These are phyloP conservation scores for Agriopis leucophaearia DNA, from an alignment of 2,888 invertebrate genomes.

Conservation along the genomic window DNA sequence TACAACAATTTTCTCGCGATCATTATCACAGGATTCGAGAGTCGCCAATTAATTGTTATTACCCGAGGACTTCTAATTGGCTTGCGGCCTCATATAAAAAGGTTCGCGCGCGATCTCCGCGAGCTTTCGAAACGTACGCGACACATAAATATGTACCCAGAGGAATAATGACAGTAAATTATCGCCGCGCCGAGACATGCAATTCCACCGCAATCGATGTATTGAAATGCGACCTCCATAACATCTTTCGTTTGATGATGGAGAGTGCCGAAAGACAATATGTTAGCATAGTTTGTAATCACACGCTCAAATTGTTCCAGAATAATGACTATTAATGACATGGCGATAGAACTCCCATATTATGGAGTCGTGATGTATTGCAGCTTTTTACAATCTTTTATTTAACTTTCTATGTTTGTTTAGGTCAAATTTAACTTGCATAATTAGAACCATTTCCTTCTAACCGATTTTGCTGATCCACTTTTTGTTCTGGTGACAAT, in stretches of 20 bases:
- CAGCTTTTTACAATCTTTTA: no score
- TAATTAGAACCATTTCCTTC: no score
- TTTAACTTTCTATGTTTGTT: no score
- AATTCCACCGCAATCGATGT: constrained; percentile 69
- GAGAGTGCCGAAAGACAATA: constrained; percentile 56
- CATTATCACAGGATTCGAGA: constrained; percentile 41
- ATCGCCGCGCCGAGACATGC: constrained; percentile 67
- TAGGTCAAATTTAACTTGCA: no score
- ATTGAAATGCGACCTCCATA: constrained; percentile 64
- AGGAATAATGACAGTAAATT: constrained; percentile 73
- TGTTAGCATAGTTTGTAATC: constrained; percentile 39
- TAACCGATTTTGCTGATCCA: no score
- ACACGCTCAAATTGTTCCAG: constrained; percentile 18
- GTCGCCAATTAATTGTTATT: constrained; percentile 54
- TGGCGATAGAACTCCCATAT: constrained; percentile 6
- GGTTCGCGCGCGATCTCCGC: constrained; percentile 43
- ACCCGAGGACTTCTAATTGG: constrained; percentile 50
- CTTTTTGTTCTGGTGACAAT: no score
- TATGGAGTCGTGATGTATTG: constrained; percentile 4
- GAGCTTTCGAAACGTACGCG: constrained; percentile 57
- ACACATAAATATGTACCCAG: constrained; percentile 58
- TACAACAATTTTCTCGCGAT: constrained; percentile 43
- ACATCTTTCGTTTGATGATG: constrained; percentile 56
- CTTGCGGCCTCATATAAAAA: constrained; percentile 48
- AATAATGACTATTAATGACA: constrained; percentile 13